A percentile compares a stretch with the other conserved stretches of the same genome.
Evolutionary conservation across 2,888 invertebrate genomes (phyloP).

Genomic region (Spilosoma lubricipeda): DNA sequence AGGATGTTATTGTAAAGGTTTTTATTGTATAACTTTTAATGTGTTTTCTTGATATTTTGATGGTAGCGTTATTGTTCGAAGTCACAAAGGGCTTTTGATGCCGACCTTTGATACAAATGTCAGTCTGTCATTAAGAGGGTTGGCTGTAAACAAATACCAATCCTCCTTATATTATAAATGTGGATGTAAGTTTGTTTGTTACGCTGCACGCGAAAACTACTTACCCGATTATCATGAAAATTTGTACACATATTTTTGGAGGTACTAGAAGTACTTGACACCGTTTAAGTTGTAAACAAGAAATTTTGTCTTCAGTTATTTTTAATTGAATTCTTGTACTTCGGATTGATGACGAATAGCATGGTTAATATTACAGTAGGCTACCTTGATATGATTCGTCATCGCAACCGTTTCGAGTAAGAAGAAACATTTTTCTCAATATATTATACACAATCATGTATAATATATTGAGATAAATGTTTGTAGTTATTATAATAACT

Average conservation of each 20-base stretch:
- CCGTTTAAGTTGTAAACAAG: background rate
- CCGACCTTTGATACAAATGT: slow-evolving; percentile 55
- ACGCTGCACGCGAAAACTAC: no score
- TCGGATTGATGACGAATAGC: background rate
- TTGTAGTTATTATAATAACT: no score
- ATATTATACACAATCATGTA: background rate
- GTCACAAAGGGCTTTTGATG: slow-evolving; percentile 30
- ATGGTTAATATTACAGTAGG: background rate
- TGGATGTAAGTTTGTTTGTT: no score
- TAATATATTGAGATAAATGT: no score
- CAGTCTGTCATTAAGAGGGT: slow-evolving; percentile 51
- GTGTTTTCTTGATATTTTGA: background rate
- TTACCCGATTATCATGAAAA: no score
- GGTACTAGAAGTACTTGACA: background rate
- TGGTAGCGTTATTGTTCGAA: slow-evolving; percentile 20
- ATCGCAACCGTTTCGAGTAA: background rate
- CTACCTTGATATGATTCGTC: background rate
- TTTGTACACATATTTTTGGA: no score
- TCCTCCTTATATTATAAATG: background rate
- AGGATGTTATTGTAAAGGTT: background rate
- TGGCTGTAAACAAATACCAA: slow-evolving; percentile 25
- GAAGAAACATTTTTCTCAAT: background rate
- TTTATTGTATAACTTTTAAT: background rate
- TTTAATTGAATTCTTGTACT: background rate
- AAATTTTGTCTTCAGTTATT: background rate